phyloP scores from a whole-genome alignment of 92 coral and sea anemone genomes.

The Porites evermanni region DNA sequence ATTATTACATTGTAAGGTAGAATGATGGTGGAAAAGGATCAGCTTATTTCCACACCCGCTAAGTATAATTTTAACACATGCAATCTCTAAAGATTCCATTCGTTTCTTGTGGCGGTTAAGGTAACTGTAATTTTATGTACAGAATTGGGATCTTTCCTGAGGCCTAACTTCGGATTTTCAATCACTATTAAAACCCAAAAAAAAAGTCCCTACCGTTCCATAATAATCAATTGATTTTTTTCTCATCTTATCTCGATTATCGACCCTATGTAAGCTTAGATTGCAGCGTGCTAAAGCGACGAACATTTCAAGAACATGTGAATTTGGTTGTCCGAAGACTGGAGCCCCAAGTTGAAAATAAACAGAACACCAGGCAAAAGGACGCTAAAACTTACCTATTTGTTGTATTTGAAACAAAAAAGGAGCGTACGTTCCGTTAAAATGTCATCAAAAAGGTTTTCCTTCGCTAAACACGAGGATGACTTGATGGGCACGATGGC shows the following conservation, averaged over 20 bases:
- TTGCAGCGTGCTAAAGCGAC: neutral
- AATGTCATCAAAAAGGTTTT: constrained; percentile 83
- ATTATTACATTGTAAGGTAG: neutral
- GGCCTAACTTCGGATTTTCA: neutral
- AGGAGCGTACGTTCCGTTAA: constrained; percentile 61
- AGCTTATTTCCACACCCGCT: neutral
- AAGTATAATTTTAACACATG: too few species aligned
- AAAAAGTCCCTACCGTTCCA: neutral
- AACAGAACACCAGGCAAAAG: neutral
- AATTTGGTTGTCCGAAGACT: neutral
- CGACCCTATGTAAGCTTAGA: neutral
- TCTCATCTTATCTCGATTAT: neutral
- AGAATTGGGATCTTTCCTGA: neutral
- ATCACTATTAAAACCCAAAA: neutral
- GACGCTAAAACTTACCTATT: constrained; percentile 49
- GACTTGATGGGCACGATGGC: constrained; percentile 88
- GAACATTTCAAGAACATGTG: neutral
- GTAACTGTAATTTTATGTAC: neutral
- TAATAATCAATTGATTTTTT: neutral
- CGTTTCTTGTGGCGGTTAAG: neutral
- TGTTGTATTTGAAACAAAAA: constrained; percentile 34
- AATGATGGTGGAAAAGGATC: neutral
- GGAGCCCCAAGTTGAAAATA: neutral
- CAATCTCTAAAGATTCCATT: too few species aligned
- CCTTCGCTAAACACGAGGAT: constrained; percentile 93